Base-by-base conservation (phyloP, 2,888 invertebrate genomes). In the Prosapia bicincta region DNA sequence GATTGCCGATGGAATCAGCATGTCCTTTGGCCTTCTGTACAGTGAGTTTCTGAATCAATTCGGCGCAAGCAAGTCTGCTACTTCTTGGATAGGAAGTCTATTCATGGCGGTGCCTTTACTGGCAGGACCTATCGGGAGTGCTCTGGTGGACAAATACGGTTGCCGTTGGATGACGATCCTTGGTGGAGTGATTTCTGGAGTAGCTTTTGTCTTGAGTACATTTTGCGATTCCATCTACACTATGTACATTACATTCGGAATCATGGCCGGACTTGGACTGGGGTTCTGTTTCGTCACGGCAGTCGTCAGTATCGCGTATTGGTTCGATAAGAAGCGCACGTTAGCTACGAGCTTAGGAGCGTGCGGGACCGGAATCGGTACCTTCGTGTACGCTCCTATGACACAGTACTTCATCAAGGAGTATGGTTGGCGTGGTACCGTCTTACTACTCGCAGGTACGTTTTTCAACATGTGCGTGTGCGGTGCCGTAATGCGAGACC, bases 1-100 rank as follows among this genome's bases (percentile, higher is more conserved):
- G 86, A 93, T 98, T 70, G 95, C 96, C 54, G 98, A 98, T 84
- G 98, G 98, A 0, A 91, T 97, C 76, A 95, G 95, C 71, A 96
- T 97, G 84, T 95, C 96, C 0, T 97, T 97, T 84, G 98, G 98
- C 0, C 87, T 97, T 23, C 88, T 98, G 9, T 96, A 93, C 83
- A 92, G 93, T 0, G 92, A 96, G 82, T 92, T 97, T 81, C 86
- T 95, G 68, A 88, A 91, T 69, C 92, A 94, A 82, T 98, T 96
- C 83, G 86, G 89, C 74, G 92, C 93, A 28, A 92, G 92, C 66
- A 94, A 94, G 81, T 91, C 94, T 5, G 93, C 92, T 68, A 97
- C 97, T 0, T 93, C 97, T 0, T 93, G 95, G 93, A 93, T 97
- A 77, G 96, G 96, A 0, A 94, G 95, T 72, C 85, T 97, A n/a